Evolutionary conservation across 1,140 invertebrate genomes (phyloP).

Genomic region (Bombus pascuorum): DNA sequence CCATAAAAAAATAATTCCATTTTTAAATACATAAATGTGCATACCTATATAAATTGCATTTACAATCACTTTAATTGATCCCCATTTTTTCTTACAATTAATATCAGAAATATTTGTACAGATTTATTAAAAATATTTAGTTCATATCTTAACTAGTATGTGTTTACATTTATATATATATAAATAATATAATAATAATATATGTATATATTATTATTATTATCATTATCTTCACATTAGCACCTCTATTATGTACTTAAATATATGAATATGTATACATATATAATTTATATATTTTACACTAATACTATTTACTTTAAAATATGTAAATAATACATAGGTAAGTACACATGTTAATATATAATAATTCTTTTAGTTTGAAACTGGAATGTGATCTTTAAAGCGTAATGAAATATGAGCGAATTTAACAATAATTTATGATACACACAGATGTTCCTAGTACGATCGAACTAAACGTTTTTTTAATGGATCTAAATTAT

Average conservation of each 20-base stretch:
- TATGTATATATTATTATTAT: background rate
- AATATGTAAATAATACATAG: conserved; percentile 11
- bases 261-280: background rate
- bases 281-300: conserved; percentile 21
- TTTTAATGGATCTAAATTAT: background rate
- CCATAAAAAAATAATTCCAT: conserved; percentile 9
- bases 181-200: background rate
- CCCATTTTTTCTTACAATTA: background rate
- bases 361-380: conserved; percentile 5
- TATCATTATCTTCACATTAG: background rate
- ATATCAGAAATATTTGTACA: conserved; percentile 46
- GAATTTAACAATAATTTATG: background rate
- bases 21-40: conserved; percentile 6
- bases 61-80: conserved; percentile 31
- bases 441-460: background rate
- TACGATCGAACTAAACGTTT: background rate
- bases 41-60: conserved; percentile 44
- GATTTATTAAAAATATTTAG: conserved; percentile 42
- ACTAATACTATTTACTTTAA: background rate
- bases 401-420: background rate
- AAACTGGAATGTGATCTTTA: conserved; percentile 10
- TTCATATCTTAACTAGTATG: background rate
- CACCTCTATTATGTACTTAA: too few relatives aligned
- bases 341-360: conserved; percentile 22
- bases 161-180: background rate